A percentile compares a stretch with the other conserved stretches of the same genome.
Evolutionary conservation across 64 coral and sea anemone genomes (phyloP).

Genomic region (Trachythela sp.): DNA sequence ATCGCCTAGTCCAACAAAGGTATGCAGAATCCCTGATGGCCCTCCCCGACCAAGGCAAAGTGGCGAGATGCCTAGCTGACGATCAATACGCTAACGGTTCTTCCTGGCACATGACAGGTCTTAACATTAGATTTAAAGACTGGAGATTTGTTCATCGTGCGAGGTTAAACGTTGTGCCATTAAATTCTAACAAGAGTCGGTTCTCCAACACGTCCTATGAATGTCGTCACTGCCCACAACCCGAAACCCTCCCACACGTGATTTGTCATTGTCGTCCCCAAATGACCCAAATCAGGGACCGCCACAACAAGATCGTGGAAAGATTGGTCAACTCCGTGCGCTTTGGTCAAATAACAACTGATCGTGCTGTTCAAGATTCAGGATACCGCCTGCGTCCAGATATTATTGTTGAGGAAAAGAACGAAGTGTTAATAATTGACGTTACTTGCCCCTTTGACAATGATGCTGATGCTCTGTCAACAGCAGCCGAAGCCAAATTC

Average conservation of each 20-base stretch:
- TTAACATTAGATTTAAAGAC: background rate
- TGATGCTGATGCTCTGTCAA: background rate
- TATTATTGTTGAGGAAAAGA: background rate
- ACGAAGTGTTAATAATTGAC: background rate
- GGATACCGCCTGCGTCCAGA: background rate
- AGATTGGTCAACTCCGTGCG: background rate
- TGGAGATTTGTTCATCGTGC: background rate
- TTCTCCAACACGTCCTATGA: background rate
- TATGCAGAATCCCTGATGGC: background rate
- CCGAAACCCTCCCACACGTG: too few relatives aligned
- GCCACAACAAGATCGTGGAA: background rate
- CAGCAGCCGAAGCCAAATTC: background rate
- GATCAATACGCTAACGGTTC: background rate
- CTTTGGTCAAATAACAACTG: background rate
- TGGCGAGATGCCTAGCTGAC: background rate
- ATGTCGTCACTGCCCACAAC: background rate
- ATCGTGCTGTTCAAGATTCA: background rate
- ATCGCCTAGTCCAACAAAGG: background rate
- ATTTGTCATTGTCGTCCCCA: background rate
- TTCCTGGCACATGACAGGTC: background rate
- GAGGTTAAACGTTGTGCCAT: background rate
- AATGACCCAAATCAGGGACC: background rate
- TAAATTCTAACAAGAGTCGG: background rate
- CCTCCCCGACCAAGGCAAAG: background rate
- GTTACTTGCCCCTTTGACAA: background rate